phyloP scores from a whole-genome alignment of 2,797 vertebrate species.

The Serranus cabrilla region DNA sequence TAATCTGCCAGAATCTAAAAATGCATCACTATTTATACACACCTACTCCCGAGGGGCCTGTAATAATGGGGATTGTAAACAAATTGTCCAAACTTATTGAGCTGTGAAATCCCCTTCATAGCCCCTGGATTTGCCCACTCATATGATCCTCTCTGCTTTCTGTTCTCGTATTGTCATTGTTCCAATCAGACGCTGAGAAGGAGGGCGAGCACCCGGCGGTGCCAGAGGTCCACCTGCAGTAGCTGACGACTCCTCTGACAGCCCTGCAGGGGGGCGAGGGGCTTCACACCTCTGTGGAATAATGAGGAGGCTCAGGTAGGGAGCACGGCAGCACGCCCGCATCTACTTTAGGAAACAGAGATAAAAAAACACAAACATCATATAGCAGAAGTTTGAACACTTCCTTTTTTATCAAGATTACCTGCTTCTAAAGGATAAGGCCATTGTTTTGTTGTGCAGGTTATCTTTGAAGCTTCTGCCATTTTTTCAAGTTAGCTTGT shows the following conservation, averaged over 20 bases:
- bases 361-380: constrained; percentile 6
- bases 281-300: constrained; percentile 64
- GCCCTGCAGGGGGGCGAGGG: constrained; percentile 52
- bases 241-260: constrained; percentile 49
- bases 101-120: constrained; percentile 77
- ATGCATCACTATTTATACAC: constrained; percentile 68
- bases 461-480: not conserved
- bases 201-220: constrained; percentile 28
- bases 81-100: constrained; percentile 80
- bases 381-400: not conserved
- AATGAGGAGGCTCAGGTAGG: constrained; percentile 46
- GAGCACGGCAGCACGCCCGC: not conserved
- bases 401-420: not conserved
- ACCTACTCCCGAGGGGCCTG: constrained; percentile 60
- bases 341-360: not conserved
- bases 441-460: not conserved
- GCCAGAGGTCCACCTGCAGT: constrained; percentile 64
- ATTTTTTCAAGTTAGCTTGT: not conserved
- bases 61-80: constrained; percentile 79
- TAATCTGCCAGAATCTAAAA: constrained; percentile 64
- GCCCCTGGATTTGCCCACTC: constrained; percentile 67
- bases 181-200: constrained; percentile 38
- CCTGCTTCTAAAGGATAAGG: not conserved
- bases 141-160: constrained; percentile 70
- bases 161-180: constrained; percentile 64